Evolutionary conservation across 2,888 invertebrate species (phyloP).

Genomic region (Drosophila maculinotata): DNA sequence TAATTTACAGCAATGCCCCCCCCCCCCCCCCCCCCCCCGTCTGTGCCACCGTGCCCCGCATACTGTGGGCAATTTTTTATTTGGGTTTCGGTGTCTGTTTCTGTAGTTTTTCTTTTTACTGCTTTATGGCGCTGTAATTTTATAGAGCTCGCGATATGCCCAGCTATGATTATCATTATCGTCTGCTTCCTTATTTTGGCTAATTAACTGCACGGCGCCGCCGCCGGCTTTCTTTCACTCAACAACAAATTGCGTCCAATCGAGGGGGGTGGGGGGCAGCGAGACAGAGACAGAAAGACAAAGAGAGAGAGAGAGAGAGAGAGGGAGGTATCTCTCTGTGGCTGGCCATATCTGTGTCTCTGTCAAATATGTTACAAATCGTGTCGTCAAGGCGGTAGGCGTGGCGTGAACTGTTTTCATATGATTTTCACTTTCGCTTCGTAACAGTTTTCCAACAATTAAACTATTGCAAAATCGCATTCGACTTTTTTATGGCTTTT

Average conservation of each 20-base stretch:
- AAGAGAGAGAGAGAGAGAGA: conserved; percentile 14
- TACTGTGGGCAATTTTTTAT: conserved; percentile 52
- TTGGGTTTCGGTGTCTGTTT: conserved; percentile 76
- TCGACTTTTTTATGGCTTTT: conserved; percentile 16
- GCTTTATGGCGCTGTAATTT: conserved; percentile 68
- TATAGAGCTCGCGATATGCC: conserved; percentile 56
- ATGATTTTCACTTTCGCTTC: conserved; percentile 66
- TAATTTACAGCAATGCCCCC: conserved; percentile 45
- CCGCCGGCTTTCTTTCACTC: conserved; percentile 53
- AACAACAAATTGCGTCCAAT: conserved; percentile 59
- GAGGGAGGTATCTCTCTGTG: background rate
- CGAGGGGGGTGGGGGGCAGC: conserved; percentile 38
- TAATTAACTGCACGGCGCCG: conserved; percentile 64
- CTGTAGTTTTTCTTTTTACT: conserved; percentile 8
- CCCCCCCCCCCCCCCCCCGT: conserved; percentile 8
- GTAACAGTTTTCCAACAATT: conserved; percentile 53
- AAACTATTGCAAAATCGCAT: conserved; percentile 67
- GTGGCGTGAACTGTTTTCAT: conserved; percentile 32
- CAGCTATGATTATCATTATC: conserved; percentile 62
- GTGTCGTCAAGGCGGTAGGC: conserved; percentile 31
- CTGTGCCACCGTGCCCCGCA: conserved; percentile 47
- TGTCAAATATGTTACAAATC: conserved; percentile 45
- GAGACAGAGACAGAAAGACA: conserved; percentile 10
- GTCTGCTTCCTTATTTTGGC: conserved; percentile 76
- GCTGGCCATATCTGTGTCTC: background rate